Evolutionary conservation across 2,888 invertebrate genomes (phyloP).

Genomic region (Aspidiotus destructor): DNA sequence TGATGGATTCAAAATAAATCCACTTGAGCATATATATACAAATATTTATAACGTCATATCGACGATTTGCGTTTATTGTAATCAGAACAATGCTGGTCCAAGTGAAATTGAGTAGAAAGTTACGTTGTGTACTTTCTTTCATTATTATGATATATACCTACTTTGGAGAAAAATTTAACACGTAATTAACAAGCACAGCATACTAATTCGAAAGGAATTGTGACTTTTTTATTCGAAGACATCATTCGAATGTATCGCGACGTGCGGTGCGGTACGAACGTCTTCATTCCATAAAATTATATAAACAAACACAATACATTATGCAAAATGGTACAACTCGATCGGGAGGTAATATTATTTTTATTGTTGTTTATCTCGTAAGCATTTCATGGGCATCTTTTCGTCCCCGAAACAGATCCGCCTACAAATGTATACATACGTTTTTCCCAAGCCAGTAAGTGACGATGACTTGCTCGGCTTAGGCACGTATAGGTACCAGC

Average conservation of each 20-base stretch:
- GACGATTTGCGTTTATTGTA: conserved; percentile 9
- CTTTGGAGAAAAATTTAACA: conserved; percentile 14
- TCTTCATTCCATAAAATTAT: background rate
- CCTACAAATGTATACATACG: no score
- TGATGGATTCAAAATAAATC: background rate
- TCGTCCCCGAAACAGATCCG: background rate
- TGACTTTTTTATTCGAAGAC: background rate
- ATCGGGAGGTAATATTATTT: background rate
- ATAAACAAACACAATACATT: conserved; percentile 4
- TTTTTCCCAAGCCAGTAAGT: no score
- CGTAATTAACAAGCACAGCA: conserved; percentile 9
- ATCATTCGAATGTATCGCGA: background rate
- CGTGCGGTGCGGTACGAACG: background rate
- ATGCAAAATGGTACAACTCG: background rate
- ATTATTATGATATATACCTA: conserved; percentile 5
- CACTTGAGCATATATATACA: background rate
- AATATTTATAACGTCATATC: background rate
- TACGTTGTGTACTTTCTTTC: conserved; percentile 12
- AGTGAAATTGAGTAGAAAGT: conserved; percentile 14
- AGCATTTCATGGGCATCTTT: background rate
- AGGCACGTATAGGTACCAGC: no score
- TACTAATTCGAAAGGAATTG: background rate
- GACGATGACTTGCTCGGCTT: no score
- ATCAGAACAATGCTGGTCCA: conserved; percentile 13
- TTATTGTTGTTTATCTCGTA: background rate